phyloP scores from a whole-genome alignment of 1,140 invertebrate species.

The Sarcophaga peregrina region DNA sequence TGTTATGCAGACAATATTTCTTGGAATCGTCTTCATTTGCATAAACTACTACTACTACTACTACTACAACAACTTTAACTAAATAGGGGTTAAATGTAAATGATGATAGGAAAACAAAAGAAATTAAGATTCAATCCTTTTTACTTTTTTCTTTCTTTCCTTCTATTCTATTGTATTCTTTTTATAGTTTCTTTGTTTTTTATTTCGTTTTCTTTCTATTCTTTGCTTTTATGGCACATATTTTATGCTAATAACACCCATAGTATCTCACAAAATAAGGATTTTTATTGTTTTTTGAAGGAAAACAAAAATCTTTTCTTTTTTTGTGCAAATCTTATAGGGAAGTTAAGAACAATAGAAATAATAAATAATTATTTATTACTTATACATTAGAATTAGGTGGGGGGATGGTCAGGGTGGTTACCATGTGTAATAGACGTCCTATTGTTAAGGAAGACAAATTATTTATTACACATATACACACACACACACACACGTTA shows the following conservation, averaged over 20 bases:
- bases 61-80: not conserved
- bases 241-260: not conserved
- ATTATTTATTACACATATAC: too few species aligned
- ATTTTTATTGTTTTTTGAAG: not conserved
- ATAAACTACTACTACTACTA: not conserved
- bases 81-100: conserved; percentile 24
- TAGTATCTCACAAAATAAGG: not conserved
- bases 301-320: not conserved
- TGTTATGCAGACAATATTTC: not conserved
- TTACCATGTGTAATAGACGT: too few species aligned
- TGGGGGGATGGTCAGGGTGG: too few species aligned
- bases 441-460: too few species aligned
- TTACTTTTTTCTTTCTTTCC: too few species aligned
- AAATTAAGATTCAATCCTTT: not conserved
- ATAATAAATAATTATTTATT: not conserved
- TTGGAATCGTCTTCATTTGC: not conserved
- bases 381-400: not conserved
- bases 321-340: not conserved
- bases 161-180: not conserved
- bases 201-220: not conserved
- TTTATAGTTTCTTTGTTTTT: not conserved
- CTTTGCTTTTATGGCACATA: too few species aligned
- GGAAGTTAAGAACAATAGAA: not conserved
- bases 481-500: too few species aligned
- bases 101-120: conserved; percentile 10